phyloP scores from a whole-genome alignment of 2,113 vertebrate species.

The Myrmecophaga tridactyla region DNA sequence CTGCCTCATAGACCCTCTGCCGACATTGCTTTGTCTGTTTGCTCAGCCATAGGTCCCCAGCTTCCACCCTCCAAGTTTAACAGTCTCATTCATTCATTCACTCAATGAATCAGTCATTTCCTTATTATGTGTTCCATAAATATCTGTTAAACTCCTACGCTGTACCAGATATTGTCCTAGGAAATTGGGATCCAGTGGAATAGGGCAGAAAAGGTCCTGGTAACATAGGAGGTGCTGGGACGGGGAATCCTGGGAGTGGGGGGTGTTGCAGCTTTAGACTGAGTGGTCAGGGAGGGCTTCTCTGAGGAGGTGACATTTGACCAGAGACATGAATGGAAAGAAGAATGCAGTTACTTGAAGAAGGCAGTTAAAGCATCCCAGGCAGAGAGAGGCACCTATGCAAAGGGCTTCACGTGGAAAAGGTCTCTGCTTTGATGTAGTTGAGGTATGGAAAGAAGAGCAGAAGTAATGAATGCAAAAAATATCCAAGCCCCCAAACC shows the following conservation, averaged over 20 bases:
- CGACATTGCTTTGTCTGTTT: not conserved
- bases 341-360: not conserved
- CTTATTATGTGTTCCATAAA: not conserved
- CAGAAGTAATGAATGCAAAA: not conserved
- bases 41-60: fast-evolving
- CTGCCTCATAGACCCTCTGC: too few relatives aligned
- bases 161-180: not conserved
- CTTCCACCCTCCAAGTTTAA: not conserved
- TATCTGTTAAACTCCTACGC: not conserved
- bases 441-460: not conserved
- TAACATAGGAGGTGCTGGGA: not conserved
- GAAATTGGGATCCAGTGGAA: not conserved
- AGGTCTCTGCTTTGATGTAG: too few relatives aligned
- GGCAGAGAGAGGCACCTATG: not conserved
- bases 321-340: not conserved
- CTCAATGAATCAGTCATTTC: not conserved
- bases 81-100: not conserved
- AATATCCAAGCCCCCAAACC: not conserved
- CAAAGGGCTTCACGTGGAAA: not conserved
- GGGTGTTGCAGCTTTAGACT: too few relatives aligned
- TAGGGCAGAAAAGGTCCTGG: not conserved
- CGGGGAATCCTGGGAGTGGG: not conserved
- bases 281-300: not conserved
- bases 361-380: not conserved
- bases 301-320: not conserved